Base-by-base conservation (phyloP, 1,140 invertebrate species). In the Drosophila baimaii region DNA sequence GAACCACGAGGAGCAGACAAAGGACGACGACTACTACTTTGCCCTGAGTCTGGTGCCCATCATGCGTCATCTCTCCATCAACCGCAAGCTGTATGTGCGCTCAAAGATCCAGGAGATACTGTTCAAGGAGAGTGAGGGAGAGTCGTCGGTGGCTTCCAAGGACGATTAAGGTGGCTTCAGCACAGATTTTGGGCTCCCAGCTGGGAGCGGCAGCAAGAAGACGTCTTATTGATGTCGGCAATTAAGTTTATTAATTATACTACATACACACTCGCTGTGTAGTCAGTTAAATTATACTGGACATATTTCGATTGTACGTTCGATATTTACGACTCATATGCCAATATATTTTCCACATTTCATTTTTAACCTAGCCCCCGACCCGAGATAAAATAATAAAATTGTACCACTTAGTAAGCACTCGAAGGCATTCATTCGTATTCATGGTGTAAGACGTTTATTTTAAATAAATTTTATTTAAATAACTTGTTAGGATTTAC, bases 401-500 rank as follows among this genome's bases (percentile, higher is more conserved):
- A n/a, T 12, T 43, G n/a, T 69, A 39, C 29, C 13, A 66, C 35
- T 2, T 66, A 66, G n/a, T 43, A 41, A 64, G 13, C 41, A 68
- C 21, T n/a, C 47, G 43, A 15, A 0, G 4, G 19, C 10, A 19
- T 55, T 55, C 70, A 51, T 49, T 0, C 4, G 19, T 8, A 19
- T 55, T 55, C 70, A 51, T 49, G 17, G 43, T 68, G 61, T 57
- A 72, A 71, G 66, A 58, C 19, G 63, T 68, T 77, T 76, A 82
- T 88, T 86, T 86, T 84, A 84, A 88, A 88, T 88, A 84, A 88
- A 88, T 88, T 88, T 88, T 90, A 88, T 88, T 88, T 88, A 89
- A 88, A 84, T 88, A 88, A 89, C 84, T 88, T 89, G 81, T 84
- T 88, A 69, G 81, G 80, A 89, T 88, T 84, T 88, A 88, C 84